These are phyloP conservation scores for Colletes collaris DNA, from an alignment of 2,888 invertebrate genomes.

Conservation along the genomic window DNA sequence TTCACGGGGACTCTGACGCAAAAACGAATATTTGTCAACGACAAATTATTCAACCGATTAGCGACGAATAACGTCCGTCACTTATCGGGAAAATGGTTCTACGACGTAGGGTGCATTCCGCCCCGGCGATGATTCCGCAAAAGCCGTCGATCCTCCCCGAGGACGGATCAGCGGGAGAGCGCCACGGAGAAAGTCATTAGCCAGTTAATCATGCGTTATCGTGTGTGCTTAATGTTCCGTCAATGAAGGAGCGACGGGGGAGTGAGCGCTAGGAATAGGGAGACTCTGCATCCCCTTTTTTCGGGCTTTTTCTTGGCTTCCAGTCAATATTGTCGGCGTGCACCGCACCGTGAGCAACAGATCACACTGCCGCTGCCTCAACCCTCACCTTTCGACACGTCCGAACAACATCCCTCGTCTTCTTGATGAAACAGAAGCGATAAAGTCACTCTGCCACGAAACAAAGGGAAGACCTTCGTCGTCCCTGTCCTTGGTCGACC, in stretches of 20 bases:
- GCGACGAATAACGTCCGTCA: conserved; percentile 55
- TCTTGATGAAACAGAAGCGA: conserved; percentile 40
- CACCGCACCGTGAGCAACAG: conserved; percentile 78
- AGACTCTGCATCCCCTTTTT: conserved; percentile 51
- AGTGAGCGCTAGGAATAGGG: conserved; percentile 71
- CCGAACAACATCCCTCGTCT: conserved; percentile 34
- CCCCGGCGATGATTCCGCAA: conserved; percentile 59
- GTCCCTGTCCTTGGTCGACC: too few relatives aligned
- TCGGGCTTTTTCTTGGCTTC: conserved; percentile 75
- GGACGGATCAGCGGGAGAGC: conserved; percentile 46
- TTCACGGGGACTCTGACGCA: background rate
- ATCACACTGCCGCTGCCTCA: conserved; percentile 71
- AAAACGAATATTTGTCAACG: conserved; percentile 30
- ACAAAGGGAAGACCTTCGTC: background rate
- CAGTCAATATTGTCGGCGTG: conserved; percentile 79
- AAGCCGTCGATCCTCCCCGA: conserved; percentile 64
- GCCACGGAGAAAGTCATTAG: conserved; percentile 78
- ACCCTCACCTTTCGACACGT: conserved; percentile 64
- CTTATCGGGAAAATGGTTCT: conserved; percentile 41
- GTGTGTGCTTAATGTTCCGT: conserved; percentile 83
- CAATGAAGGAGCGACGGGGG: conserved; percentile 81
- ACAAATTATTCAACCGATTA: conserved; percentile 61
- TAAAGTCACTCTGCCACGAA: conserved; percentile 24
- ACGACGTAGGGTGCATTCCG: conserved; percentile 33
- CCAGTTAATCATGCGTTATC: conserved; percentile 83